Base-by-base conservation (phyloP, 2,888 invertebrate species). In the Molorchus minor region DNA sequence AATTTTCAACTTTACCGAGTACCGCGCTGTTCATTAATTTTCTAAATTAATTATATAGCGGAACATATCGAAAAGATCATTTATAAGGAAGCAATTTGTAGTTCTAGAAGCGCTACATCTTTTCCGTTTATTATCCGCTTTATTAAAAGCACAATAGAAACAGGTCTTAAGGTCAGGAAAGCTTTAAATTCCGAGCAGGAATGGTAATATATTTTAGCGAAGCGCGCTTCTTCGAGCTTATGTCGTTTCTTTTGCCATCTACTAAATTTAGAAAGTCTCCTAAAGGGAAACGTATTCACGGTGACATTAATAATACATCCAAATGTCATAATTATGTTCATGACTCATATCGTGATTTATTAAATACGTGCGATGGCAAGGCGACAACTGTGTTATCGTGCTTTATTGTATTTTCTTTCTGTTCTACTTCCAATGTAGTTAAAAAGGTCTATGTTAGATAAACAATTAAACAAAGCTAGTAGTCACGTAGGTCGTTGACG, bases 301-400 rank as follows among this genome's bases (percentile, higher is more conserved):
- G 30, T 53, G 30, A 16, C 57, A 64, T 61, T 61, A 59, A 64
- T 64, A 64, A 64, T 61, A 61, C 55, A 61, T 61, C 54, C 43
- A 54, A 64, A 64, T 53, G 61, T 38, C 55, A 61, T 60, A n/a
- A n/a, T n/a, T n/a, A 54, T 55, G 51, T 53, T 46, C 52, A 52
- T 52, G 52, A 29, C 40, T 41, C n/a, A 8, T 16, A 7, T 13
- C 7, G 19, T 52, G 52, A 41, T 52, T 52, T 52, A 41, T 49
- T 41, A 25, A 16, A 33, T 21, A 5, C 2, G 8, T 2, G n/a
- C 17, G 33, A 47, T 47, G 47, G 36, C 47, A 36, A 7, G 15
- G 15, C 30, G 8, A n/a, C 45, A 45, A 30, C 33, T 45, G 16
- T 8, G 25, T 25, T 25, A 25, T 45, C n/a, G 20, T 15, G 17